phyloP scores from a whole-genome alignment of 1,140 invertebrate species.

The Conopomorpha cramerella region DNA sequence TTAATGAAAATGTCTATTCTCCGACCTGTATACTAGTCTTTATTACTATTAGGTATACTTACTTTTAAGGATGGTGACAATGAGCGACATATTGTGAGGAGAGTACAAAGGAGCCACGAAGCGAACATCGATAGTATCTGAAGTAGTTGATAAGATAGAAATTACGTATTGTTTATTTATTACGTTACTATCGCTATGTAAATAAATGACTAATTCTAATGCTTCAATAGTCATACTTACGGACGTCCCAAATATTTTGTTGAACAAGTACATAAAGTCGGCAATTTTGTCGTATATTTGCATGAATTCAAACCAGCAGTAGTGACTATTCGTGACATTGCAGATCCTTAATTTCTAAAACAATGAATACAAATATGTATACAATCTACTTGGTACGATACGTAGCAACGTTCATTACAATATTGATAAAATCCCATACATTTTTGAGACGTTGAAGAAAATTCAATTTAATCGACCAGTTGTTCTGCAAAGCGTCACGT shows the following conservation, averaged over 20 bases:
- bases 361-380: background rate
- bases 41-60: conserved; percentile 3
- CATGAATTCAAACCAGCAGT: conserved; percentile 40
- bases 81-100: conserved; percentile 23
- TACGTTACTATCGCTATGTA: background rate
- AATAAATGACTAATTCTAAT: conserved; percentile 20
- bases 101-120: conserved; percentile 22
- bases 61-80: conserved; percentile 26
- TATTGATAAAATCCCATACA: conserved; percentile 13
- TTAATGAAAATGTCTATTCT: background rate
- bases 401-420: background rate
- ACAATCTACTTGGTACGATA: too few relatives aligned
- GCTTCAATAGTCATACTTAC: too few relatives aligned
- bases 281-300: conserved; percentile 40
- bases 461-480: conserved; percentile 10
- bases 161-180: background rate
- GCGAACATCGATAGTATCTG: conserved; percentile 32
- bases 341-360: conserved; percentile 19
- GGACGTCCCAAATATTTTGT: conserved; percentile 37
- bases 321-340: conserved; percentile 6
- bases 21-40: too few relatives aligned
- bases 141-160: conserved; percentile 8
- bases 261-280: conserved; percentile 27
- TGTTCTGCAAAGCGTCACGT: conserved; percentile 8
- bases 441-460: conserved; percentile 11